A percentile compares a stretch with the other conserved stretches of the same genome.
Conservation (phyloP, 2,888 invertebrate genomes). For the Fragum whitleyi region DNA sequence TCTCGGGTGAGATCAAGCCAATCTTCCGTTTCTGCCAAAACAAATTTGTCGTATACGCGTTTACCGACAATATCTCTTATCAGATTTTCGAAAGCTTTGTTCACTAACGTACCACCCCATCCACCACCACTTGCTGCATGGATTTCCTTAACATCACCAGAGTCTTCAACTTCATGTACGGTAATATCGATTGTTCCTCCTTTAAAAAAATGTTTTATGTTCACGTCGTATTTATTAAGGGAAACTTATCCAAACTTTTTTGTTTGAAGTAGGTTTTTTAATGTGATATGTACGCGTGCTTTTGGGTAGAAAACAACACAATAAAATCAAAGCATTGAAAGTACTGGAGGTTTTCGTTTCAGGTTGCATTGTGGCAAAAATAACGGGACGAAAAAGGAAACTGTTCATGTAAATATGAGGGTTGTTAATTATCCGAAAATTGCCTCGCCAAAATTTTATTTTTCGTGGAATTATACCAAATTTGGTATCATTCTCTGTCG, state of each 20-base stretch:
- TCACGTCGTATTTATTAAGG: too few species aligned
- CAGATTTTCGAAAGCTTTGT: background rate
- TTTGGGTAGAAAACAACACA: background rate
- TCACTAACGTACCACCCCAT: background rate
- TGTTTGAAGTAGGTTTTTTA: too few species aligned
- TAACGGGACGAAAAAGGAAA: too few species aligned
- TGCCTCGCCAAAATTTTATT: too few species aligned
- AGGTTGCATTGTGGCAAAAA: too few species aligned
- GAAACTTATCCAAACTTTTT: too few species aligned
- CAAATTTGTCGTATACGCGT: constrained; percentile 19
- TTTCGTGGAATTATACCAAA: too few species aligned
- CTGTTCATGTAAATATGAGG: too few species aligned
- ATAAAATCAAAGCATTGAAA: background rate
- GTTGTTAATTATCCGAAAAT: too few species aligned
- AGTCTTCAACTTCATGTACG: background rate
- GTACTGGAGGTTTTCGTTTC: too few species aligned
- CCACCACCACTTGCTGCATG: constrained; percentile 6
- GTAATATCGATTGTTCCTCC: background rate
- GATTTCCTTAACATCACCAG: background rate
- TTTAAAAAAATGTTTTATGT: too few species aligned
- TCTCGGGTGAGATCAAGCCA: constrained; percentile 49
- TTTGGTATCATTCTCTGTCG: too few species aligned
- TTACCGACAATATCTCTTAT: background rate
- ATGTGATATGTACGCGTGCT: background rate
- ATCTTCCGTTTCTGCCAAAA: constrained; percentile 23